These are phyloP conservation scores for Musca domestica DNA, from an alignment of 1,140 invertebrate genomes.

Conservation along the genomic window DNA sequence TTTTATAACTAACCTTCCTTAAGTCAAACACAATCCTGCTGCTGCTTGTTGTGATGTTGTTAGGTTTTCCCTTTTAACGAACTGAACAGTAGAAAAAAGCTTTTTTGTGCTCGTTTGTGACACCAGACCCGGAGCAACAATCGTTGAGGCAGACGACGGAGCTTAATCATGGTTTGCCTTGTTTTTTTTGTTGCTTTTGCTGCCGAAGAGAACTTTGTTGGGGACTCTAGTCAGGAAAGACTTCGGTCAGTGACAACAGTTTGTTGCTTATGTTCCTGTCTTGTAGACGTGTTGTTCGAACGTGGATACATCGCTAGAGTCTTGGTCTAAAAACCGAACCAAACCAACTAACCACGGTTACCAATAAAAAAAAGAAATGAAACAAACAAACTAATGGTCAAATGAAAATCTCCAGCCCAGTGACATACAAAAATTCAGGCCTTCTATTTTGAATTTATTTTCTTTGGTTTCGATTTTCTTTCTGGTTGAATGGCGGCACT, in stretches of 20 bases:
- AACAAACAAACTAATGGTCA: background rate
- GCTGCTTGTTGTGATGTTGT: no score
- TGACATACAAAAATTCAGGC: background rate
- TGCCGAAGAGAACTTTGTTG: background rate
- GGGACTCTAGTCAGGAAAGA: background rate
- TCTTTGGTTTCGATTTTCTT: no score
- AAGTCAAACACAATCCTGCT: background rate
- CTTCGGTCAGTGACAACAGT: slow-evolving; percentile 4
- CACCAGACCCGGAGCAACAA: background rate
- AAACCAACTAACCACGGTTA: background rate
- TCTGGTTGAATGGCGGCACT: no score
- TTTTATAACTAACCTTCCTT: slow-evolving; percentile 17
- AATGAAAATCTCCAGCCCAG: background rate
- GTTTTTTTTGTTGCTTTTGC: background rate
- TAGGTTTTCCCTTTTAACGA: background rate
- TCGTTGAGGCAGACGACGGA: background rate
- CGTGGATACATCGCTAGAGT: background rate
- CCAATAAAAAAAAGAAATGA: background rate
- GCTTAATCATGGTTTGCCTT: no score
- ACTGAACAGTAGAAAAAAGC: background rate
- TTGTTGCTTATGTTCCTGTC: slow-evolving; percentile 14
- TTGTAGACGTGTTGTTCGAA: slow-evolving; percentile 6
- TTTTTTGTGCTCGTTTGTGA: background rate
- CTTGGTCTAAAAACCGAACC: background rate
- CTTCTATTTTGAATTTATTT: no score